These are phyloP conservation scores for Capromys pilorides DNA, from an alignment of 2,797 vertebrate genomes.

Conservation along the genomic window DNA sequence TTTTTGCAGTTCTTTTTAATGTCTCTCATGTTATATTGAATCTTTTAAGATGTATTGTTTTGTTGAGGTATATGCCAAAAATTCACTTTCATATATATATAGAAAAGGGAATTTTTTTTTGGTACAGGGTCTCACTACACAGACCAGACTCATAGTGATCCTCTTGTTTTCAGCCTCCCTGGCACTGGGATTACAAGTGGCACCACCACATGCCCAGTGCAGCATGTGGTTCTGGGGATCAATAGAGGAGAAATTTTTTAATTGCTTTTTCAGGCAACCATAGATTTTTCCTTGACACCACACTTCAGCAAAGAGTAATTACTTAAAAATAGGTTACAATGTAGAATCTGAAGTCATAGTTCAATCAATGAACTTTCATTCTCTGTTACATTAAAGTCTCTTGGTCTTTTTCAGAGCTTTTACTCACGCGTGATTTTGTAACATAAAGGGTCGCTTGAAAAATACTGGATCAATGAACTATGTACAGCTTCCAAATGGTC, in stretches of 20 bases:
- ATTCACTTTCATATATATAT: not conserved
- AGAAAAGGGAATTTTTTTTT: not conserved
- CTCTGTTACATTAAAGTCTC: not conserved
- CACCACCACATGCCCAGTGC: too few species aligned
- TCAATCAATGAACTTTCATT: not conserved
- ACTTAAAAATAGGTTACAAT: conserved; percentile 9
- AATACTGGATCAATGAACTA: not conserved
- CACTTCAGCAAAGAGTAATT: not conserved
- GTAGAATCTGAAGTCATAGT: conserved; percentile 3
- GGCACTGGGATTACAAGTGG: too few species aligned
- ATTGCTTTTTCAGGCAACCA: not conserved
- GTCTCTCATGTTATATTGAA: not conserved
- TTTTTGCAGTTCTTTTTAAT: not conserved
- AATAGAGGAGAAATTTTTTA: not conserved
- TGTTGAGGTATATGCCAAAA: conserved; percentile 38
- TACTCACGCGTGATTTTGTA: not conserved
- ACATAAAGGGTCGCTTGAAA: not conserved
- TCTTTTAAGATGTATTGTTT: not conserved
- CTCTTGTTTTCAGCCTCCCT: too few species aligned
- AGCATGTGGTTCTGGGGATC: too few species aligned
- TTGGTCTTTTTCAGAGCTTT: not conserved
- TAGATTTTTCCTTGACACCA: not conserved
- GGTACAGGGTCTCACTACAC: too few species aligned
- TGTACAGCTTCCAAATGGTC: not conserved
- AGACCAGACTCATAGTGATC: too few species aligned